Percentiles rank a stretch among this genome's conserved stretches.
phyloP scores from a whole-genome alignment of 2,888 invertebrate genomes.

The Ormyrus labotus region DNA sequence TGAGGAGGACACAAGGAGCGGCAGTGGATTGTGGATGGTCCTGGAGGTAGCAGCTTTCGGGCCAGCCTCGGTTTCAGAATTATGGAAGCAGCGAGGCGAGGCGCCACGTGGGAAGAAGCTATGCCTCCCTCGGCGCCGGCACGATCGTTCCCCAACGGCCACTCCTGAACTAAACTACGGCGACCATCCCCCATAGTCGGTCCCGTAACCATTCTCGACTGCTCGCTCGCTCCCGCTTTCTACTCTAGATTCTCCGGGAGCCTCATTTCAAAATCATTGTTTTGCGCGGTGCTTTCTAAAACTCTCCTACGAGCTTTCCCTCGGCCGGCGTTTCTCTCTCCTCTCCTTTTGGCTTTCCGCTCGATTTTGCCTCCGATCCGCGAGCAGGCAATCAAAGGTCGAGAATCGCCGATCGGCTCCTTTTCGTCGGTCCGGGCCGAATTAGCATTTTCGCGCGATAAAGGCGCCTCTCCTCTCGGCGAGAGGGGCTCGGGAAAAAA shows the following conservation, averaged over 20 bases:
- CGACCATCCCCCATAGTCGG: constrained; percentile 62
- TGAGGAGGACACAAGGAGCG: too few species aligned
- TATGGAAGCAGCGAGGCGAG: constrained; percentile 67
- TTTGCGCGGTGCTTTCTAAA: too few species aligned
- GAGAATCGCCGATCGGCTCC: constrained; percentile 43
- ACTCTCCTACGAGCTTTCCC: not conserved
- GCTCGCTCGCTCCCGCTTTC: constrained; percentile 4
- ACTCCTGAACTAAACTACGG: constrained; percentile 73
- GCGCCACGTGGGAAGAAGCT: constrained; percentile 70
- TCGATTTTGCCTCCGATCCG: constrained; percentile 4
- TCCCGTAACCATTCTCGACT: constrained; percentile 48
- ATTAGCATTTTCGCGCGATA: constrained; percentile 52
- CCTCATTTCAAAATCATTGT: constrained; percentile 26
- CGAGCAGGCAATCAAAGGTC: constrained; percentile 52
- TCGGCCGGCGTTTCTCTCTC: not conserved
- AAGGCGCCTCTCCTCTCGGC: not conserved
- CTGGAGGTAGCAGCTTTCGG: not conserved
- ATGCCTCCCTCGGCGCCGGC: constrained; percentile 73
- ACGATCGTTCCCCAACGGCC: constrained; percentile 74
- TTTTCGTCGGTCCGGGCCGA: constrained; percentile 50
- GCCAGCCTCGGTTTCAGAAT: constrained; percentile 57
- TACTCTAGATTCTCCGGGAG: not conserved
- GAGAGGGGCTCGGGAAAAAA: not conserved
- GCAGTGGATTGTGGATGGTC: too few species aligned
- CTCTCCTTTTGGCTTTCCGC: not conserved